phyloP scores from a whole-genome alignment of 2,113 vertebrate species.

The Rhabdornis inornatus region DNA sequence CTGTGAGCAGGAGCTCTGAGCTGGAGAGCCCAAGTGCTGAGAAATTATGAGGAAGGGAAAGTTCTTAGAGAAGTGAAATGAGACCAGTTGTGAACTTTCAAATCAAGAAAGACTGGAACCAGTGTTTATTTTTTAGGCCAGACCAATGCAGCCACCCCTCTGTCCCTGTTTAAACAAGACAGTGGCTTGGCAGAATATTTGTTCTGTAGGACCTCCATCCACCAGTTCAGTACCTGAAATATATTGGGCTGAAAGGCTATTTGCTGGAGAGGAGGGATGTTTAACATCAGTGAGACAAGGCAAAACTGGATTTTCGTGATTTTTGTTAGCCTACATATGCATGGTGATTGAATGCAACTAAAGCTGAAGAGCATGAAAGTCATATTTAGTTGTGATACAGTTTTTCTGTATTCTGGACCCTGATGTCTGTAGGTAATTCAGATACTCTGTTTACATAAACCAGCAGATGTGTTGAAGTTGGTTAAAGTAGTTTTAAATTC shows the following conservation, averaged over 20 bases:
- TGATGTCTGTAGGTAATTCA: neutral
- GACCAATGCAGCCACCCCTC: neutral
- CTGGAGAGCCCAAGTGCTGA: neutral
- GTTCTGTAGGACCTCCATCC: neutral
- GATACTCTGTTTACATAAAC: neutral
- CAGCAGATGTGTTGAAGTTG: neutral
- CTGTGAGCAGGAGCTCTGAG: neutral
- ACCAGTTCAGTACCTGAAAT: neutral
- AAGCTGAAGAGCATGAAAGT: neutral
- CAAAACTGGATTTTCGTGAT: neutral
- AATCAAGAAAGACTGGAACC: neutral
- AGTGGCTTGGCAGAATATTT: neutral
- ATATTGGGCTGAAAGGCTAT: neutral
- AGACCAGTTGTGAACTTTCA: neutral
- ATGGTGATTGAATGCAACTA: neutral
- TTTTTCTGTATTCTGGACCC: neutral
- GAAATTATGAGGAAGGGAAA: neutral
- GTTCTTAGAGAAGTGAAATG: neutral
- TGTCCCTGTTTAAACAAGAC: neutral
- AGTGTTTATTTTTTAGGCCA: neutral
- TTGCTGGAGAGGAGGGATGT: neutral
- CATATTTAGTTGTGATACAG: neutral
- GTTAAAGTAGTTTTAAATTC: neutral
- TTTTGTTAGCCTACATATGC: neutral
- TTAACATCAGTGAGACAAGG: neutral